A percentile compares a stretch with the other conserved stretches of the same genome.
phyloP scores from a whole-genome alignment of 2,797 vertebrate species.

The Bradypodion pumilum region DNA sequence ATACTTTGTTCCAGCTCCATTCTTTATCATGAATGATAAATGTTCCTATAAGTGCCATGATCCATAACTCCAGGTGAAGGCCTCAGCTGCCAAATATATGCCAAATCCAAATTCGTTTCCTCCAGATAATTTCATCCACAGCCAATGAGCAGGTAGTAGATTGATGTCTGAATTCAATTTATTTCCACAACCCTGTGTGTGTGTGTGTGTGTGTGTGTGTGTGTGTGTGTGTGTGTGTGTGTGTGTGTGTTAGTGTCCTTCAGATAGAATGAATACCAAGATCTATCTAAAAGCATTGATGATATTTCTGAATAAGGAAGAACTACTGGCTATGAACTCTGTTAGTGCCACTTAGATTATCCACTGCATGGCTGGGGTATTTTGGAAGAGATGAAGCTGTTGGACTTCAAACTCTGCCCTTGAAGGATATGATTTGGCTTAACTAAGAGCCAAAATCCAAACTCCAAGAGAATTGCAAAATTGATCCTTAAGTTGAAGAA shows the following conservation, averaged over 20 bases:
- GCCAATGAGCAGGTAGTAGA: neutral
- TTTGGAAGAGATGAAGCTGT: neutral
- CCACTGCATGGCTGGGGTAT: neutral
- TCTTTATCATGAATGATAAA: neutral
- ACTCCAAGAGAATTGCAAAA: neutral
- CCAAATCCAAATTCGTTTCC: neutral
- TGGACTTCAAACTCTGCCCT: neutral
- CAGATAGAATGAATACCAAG: neutral
- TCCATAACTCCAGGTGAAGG: too few species aligned
- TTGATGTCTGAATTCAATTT: neutral
- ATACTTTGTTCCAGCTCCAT: neutral
- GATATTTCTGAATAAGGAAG: neutral
- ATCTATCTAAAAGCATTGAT: neutral
- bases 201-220: too few species aligned
- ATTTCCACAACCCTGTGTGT: neutral
- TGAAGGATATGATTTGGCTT: neutral
- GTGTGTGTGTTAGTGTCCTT: neutral
- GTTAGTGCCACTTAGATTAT: neutral
- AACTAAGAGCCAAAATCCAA: neutral
- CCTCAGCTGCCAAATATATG: neutral
- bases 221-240: too few species aligned
- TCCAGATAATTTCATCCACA: neutral
- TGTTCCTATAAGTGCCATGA: neutral
- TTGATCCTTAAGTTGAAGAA: neutral
- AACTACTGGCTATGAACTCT: neutral